Evolutionary conservation across 2,888 invertebrate genomes (phyloP).

Genomic region (Trachelus troglodyta): DNA sequence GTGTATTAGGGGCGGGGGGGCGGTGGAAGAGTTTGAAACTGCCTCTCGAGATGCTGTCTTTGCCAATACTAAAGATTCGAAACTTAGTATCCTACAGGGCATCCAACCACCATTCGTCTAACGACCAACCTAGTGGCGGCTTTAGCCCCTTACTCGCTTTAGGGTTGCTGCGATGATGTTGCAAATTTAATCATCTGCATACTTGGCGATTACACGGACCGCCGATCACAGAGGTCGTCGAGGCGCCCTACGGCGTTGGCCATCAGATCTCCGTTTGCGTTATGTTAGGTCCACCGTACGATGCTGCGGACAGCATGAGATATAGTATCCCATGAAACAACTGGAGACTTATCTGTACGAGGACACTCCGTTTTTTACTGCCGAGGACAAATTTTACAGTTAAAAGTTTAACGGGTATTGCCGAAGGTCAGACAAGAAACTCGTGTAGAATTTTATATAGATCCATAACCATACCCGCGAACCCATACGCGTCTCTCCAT

Average conservation of each 20-base stretch:
- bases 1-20: no score
- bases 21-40: no score
- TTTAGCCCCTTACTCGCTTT: conserved; percentile 46
- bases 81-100: conserved; percentile 51
- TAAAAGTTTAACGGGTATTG: no score
- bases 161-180: conserved; percentile 65
- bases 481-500: conserved; percentile 32
- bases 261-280: conserved; percentile 29
- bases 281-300: no score
- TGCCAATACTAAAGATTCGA: conserved; percentile 23
- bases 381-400: conserved; percentile 11
- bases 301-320: no score
- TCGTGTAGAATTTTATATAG: no score
- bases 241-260: conserved; percentile 44
- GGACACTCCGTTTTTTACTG: conserved; percentile 41
- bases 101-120: conserved; percentile 22
- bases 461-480: no score
- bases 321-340: neutral
- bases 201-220: conserved; percentile 66
- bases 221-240: conserved; percentile 65
- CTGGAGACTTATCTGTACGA: conserved; percentile 30
- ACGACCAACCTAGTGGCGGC: conserved; percentile 38
- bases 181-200: conserved; percentile 68
- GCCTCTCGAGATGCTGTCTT: no score
- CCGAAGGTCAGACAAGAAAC: no score